A percentile compares a stretch with the other conserved stretches of the same genome.
These are phyloP conservation scores for Lepus americanus DNA, from an alignment of 2,113 vertebrate genomes.

Conservation along the genomic window DNA sequence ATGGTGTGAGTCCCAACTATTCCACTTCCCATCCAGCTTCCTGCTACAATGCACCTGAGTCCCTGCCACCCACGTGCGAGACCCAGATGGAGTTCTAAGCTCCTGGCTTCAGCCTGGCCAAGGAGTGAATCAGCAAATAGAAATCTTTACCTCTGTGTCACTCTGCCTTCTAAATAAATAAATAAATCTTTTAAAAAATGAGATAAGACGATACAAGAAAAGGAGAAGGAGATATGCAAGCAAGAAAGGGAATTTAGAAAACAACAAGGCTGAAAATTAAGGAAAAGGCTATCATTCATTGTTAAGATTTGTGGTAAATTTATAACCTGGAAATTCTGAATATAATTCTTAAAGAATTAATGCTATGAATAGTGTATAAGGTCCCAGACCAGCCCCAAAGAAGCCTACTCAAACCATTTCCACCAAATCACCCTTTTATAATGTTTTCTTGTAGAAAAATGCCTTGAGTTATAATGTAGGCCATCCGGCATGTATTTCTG, in stretches of 20 bases:
- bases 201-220: background rate
- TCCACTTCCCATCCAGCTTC: too few relatives aligned
- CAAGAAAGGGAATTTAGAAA: background rate
- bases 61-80: too few relatives aligned
- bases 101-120: too few relatives aligned
- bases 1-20: too few relatives aligned
- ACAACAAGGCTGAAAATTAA: background rate
- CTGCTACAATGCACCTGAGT: too few relatives aligned
- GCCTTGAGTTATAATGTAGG: background rate
- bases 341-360: background rate
- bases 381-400: background rate
- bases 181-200: too few relatives aligned
- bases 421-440: background rate
- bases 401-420: background rate
- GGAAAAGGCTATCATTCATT: background rate
- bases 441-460: constrained; percentile 20
- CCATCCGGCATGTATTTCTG: background rate
- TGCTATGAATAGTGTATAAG: background rate
- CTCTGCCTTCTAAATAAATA: too few relatives aligned
- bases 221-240: background rate
- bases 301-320: background rate
- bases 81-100: too few relatives aligned
- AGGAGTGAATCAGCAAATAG: too few relatives aligned
- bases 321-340: background rate
- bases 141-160: too few relatives aligned